Evolutionary conservation across 2,888 invertebrate genomes (phyloP), one percentile per base, ranked within the genome.

Genomic region (Rotaria socialis): DNA sequence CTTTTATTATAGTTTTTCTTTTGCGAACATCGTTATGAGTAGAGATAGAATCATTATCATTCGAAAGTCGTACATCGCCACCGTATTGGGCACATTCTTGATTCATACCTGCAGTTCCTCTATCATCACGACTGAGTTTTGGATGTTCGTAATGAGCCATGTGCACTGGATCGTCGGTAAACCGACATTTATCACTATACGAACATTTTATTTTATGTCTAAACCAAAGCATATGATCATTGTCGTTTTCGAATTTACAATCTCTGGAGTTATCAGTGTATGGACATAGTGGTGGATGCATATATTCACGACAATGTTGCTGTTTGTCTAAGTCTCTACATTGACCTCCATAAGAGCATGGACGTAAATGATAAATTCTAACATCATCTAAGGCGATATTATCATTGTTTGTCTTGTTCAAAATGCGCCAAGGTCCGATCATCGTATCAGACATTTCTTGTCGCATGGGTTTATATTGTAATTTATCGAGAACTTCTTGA

Each of bases 211-310:
- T 52, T 52, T 52, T 8, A 16, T 52, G 52, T 14, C 52, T 52
- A 52, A 60, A 60, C 60, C 60, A 60, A 27, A 60, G 60, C 60
- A 27, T 27, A 27, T 60, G 60, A 60, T 60, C 60, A n/a, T 60
- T 27, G n/a, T 60, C 3, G 60, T 60, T 14, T 6, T 11, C 10
- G 5, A n/a, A 14, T 24, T 60, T 24, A n/a, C 60, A 60, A 27
- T 24, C 24, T 60, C 2, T n/a, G 7, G 27, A n/a, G 14, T n/a
- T n/a, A 14, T 60, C 10, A 7, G 60, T 60, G n/a, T 24, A n/a
- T 14, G 60, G 60, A n/a, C 60, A 60, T n/a, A 60, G 60, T 11
- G 60, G 27, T n/a, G 60, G 60, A 60, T 60, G 60, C n/a, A 11
- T 8, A 60, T 60, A 60, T 11, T 60, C 60, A 60, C 60, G n/a